These are phyloP conservation scores for Punctoribates punctum DNA, from an alignment of 2,888 invertebrate species.

Conservation along the genomic window DNA sequence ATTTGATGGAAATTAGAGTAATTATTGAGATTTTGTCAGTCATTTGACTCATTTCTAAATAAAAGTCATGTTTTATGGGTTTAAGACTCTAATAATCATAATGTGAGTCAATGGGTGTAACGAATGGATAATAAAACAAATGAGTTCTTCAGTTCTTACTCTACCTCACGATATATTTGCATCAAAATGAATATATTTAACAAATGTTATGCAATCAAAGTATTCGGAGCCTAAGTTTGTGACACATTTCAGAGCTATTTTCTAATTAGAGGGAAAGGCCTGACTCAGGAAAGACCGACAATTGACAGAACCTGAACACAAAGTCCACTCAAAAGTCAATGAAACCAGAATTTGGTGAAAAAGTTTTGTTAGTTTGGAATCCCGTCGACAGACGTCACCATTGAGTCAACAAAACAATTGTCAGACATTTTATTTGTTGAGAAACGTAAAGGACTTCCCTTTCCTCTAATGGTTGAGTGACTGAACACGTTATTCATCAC, in stretches of 20 bases:
- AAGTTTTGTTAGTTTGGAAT: not conserved
- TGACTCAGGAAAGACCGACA: not conserved
- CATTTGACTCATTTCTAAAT: too few relatives aligned
- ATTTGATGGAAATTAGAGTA: too few relatives aligned
- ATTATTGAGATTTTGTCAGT: too few relatives aligned
- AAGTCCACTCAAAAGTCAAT: not conserved
- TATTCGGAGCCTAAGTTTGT: not conserved
- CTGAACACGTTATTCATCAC: conserved; percentile 65
- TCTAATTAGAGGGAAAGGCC: not conserved
- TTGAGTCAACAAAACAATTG: not conserved
- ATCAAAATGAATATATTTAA: not conserved
- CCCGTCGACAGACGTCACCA: not conserved
- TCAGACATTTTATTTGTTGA: conserved; percentile 1
- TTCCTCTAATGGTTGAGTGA: not conserved
- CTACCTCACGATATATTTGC: too few relatives aligned
- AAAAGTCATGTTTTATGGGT: too few relatives aligned
- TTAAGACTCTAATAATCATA: too few relatives aligned
- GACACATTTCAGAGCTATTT: conserved; percentile 1
- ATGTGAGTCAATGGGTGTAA: too few relatives aligned
- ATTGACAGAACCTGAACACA: not conserved
- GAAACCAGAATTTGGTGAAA: not conserved
- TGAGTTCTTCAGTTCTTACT: too few relatives aligned
- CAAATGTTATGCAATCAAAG: not conserved
- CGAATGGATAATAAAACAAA: too few relatives aligned
- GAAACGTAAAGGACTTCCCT: not conserved